phyloP scores from a whole-genome alignment of 2,888 invertebrate genomes.

The Sussaba pulchella region DNA sequence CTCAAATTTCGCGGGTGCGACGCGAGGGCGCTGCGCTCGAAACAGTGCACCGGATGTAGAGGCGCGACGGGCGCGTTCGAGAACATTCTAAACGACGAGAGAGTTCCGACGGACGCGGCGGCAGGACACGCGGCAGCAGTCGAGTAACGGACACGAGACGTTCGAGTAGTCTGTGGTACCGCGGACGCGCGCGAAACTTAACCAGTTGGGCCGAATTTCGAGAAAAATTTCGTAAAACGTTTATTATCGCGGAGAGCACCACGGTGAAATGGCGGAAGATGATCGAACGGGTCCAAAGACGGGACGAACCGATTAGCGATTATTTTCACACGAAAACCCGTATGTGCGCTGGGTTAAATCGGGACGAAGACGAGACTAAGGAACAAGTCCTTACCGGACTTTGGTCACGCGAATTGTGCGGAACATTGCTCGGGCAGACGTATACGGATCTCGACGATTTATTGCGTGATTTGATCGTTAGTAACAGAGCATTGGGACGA shows the following conservation, averaged over 20 bases:
- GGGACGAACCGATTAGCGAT: slow-evolving; percentile 8
- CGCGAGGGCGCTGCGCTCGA: too few species aligned
- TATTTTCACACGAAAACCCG: slow-evolving; percentile 24
- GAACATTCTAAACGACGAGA: too few species aligned
- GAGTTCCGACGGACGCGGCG: too few species aligned
- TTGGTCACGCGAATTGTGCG: slow-evolving; percentile 28
- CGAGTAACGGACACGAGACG: too few species aligned
- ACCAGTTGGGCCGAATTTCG: slow-evolving; percentile 18
- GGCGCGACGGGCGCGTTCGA: too few species aligned
- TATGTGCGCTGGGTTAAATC: slow-evolving; percentile 2
- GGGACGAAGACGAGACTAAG: neutral
- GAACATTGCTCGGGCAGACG: neutral
- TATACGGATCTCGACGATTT: neutral
- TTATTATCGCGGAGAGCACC: slow-evolving; percentile 18
- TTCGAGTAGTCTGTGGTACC: too few species aligned
- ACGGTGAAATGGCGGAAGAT: slow-evolving; percentile 21
- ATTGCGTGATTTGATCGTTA: slow-evolving; percentile 19
- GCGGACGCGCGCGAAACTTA: neutral
- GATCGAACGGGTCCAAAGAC: neutral
- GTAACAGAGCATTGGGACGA: neutral
- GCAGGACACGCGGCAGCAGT: too few species aligned
- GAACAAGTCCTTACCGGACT: slow-evolving; percentile 36
- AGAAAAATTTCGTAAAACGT: slow-evolving; percentile 8
- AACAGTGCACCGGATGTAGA: too few species aligned
- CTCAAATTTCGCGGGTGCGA: too few species aligned